Conservation (phyloP, 64 coral and sea anemone species). For the Montipora efflorescens region DNA sequence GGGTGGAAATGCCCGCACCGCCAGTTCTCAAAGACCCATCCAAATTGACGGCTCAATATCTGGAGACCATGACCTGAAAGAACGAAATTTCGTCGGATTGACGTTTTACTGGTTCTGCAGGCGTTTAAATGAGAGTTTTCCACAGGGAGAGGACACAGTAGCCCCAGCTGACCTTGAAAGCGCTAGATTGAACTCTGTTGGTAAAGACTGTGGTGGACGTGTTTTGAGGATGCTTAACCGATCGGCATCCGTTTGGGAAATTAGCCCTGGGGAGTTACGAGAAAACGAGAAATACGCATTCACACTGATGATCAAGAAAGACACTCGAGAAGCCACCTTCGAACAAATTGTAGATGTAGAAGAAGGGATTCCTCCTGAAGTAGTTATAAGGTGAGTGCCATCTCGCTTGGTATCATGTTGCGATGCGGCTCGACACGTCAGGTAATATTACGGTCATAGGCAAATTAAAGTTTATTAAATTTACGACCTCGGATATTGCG, state of each 20-base stretch:
- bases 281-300: not conserved
- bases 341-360: conserved; percentile 5
- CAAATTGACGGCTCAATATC: not conserved
- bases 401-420: not conserved
- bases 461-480: no score
- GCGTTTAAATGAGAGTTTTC: not conserved
- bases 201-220: not conserved
- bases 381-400: not conserved
- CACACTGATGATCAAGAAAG: conserved; percentile 20
- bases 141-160: not conserved
- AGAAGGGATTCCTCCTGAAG: not conserved
- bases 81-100: not conserved
- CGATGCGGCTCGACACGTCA: not conserved
- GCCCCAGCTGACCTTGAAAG: not conserved
- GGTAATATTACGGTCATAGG: no score
- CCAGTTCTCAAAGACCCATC: not conserved
- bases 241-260: not conserved
- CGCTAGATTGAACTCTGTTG: not conserved
- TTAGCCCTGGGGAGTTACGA: not conserved
- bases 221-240: not conserved
- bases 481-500: no score
- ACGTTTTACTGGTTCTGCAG: conserved; percentile 24
- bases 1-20: conserved; percentile 10
- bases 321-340: not conserved
- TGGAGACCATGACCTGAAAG: not conserved